Evolutionary conservation across 1,140 invertebrate genomes (phyloP), one percentile per base, ranked within the genome.

Genomic region (Drosophila tani): DNA sequence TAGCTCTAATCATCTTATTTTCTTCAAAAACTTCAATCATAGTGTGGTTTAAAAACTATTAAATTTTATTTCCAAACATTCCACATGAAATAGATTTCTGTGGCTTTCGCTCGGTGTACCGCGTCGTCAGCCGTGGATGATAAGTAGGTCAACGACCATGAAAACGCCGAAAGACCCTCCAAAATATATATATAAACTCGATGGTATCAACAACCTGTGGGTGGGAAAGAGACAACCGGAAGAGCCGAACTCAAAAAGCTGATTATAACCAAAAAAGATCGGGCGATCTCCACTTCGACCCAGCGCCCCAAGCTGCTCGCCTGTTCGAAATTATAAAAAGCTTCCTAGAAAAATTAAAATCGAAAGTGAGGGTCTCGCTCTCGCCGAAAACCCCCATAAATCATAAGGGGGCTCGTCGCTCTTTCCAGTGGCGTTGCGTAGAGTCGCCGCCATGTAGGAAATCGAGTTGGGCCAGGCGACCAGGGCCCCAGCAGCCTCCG

Each of bases 291-390:
- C 46, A 58, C 19, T 8, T 29, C 38, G 40, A 45, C 64, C 75
- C 32, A 9, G 15, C 55, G 53, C 75, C 78, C 74, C 41, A 29
- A 53, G 76, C 77, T 88, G 85, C 32, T 66, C 85, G 59, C 85
- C 85, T 90, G 85, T 58, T 84, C 67, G 38, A 50, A 85, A 76
- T 82, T 88, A 88, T 88, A 90, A 88, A 79, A 90, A 90, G 67
- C 85, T 88, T 90, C 81, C 85, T 85, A 88, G 80, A 76, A 88
- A 88, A 85, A 74, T 79, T 81, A 6, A 88, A 88, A 90, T 79
- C 85, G 85, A 88, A 85, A 88, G 85, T 88, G 85, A 88, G 24
- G 41, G 41, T 38, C 19, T 40, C 40, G 46, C 32, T 46, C 41
- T 65, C 35, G 40, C 32, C 32, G 9, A 50, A 58, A 46, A 57